Evolutionary conservation across 2,888 invertebrate genomes (phyloP), one percentile per base, ranked within the genome.

Genomic region (Crematogaster levior): DNA sequence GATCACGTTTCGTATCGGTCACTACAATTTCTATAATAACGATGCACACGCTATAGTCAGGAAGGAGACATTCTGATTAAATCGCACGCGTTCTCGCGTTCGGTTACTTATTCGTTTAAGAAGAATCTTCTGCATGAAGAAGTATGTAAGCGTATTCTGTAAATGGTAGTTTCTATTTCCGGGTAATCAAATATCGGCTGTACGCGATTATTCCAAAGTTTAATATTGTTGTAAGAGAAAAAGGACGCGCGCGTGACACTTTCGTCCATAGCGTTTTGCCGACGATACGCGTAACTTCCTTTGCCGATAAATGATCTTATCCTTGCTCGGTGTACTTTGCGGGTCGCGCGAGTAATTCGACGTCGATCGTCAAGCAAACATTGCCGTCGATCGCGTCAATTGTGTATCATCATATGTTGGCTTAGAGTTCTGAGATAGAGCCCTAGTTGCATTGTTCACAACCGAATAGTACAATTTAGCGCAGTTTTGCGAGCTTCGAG

Each of bases 171-270:
- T 68, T 80, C 27, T 77, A 84, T 21, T 85, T 84, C 60, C 81
- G 68, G 40, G 74, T 81, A 70, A 82, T 80, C 66, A 83, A 70
- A 77, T 77, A 74, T 82, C 75, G 82, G 61, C 75, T 84, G 74
- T 84, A 84, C 80, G 77, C 86, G 79, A 85, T 86, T 84, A 84
- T 89, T 89, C 84, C 75, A 85, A 83, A 89, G 82, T 87, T 73
- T 87, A 68, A 74, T 60, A 65, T 68, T 51, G 15, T 34, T 72
- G 18, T 61, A 51, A 34, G 68, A 82, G 15, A 43, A 9, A 40
- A 18, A 61, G 34, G 5, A 9, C 34, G 37, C 40, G 18, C 27
- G 37, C 48, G 34, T 27, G 24, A 77, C 60, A 60, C 10, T 81
- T 63, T 87, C 58, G 51, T 83, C 77, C 73, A 85, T 10, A 15